Base-by-base conservation (phyloP, 2,113 vertebrate genomes). In the Ophthalmolycus amberensis region DNA sequence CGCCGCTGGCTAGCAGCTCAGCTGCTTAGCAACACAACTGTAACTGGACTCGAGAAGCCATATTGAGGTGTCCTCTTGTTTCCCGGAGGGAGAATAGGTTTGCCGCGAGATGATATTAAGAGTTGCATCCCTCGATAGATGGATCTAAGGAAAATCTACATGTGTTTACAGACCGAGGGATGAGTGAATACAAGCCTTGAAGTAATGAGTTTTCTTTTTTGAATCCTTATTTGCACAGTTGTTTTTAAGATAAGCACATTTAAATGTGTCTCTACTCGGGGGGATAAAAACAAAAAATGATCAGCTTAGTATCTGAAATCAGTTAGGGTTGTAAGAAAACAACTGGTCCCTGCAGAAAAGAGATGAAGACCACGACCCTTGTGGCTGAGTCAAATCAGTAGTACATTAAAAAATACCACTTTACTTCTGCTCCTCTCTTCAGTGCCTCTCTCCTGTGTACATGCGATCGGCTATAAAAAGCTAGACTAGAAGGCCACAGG, bases 401-500 rank as follows among this genome's bases (percentile, higher is more conserved):
- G 67, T 38, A 72, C 69, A 80, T 83, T 64, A 79, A 68, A 85
- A 85, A 74, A 71, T 72, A 60, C 54, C 52, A 37, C 29, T 54
- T 37, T 37, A 54, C 20, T 54, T 54, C 71, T 34, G 62, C 37
- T 78, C 12, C 52, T 77, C 83, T 66, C 62, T 76, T 63, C 66
- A 50, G 52, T 48, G 32, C 18, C 62, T 83, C 74, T 85, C 81
- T 85, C 81, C 71, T 71, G 82, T 85, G 86, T 74, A 77, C 81
- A 85, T 85, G 66, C 56, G 75, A 87, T 79, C 67, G 32, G 83
- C 92, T 85, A 89, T 85, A 90, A 92, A 89, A 87, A 85, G 76
- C 79, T 76, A 79, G 86, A 91, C 71, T 75, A 64, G 83, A 90
- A 91, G 89, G 90, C 94, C 84, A 76, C 85, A 85, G 94, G 94